Evolutionary conservation across 2,113 vertebrate genomes (phyloP).

Genomic region (Dicentrarchus labrax): DNA sequence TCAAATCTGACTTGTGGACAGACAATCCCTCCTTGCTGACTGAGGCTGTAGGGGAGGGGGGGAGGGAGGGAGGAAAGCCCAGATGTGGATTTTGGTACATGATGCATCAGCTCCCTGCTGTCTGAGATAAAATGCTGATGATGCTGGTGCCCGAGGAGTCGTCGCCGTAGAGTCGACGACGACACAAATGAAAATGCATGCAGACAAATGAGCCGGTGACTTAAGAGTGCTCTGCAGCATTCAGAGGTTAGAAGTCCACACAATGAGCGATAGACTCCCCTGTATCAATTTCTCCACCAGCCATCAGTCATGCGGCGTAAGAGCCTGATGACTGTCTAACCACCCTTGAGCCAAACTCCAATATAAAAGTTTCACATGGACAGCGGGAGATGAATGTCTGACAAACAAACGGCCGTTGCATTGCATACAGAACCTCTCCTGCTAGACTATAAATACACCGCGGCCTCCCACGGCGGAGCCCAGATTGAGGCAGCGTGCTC

Average conservation of each 20-base stretch:
- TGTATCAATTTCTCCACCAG: not conserved
- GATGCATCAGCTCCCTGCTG: conserved; percentile 34
- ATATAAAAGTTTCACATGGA: not conserved
- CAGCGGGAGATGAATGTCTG: conserved; percentile 18
- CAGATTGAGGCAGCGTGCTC: conserved; percentile 35
- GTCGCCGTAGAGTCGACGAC: not conserved
- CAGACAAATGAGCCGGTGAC: not conserved
- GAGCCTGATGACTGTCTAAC: not conserved
- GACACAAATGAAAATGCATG: not conserved
- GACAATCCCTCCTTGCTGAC: not conserved
- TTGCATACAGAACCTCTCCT: conserved; percentile 9
- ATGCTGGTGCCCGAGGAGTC: conserved; percentile 10
- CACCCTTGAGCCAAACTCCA: conserved; percentile 12
- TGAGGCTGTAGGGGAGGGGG: not conserved
- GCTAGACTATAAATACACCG: conserved; percentile 44
- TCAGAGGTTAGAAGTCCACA: not conserved
- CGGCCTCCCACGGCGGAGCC: conserved; percentile 34
- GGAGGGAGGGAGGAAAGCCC: not conserved
- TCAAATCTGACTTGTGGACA: not conserved
- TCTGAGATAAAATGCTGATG: conserved; percentile 20
- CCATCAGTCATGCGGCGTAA: not conserved
- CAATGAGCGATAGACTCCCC: not conserved
- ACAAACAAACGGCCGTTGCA: not conserved
- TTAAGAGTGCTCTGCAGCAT: not conserved
- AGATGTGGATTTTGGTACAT: conserved; percentile 20